A percentile compares a stretch with the other conserved stretches of the same genome.
phyloP scores from a whole-genome alignment of 2,888 invertebrate genomes.

The Boloria euphrosyne region DNA sequence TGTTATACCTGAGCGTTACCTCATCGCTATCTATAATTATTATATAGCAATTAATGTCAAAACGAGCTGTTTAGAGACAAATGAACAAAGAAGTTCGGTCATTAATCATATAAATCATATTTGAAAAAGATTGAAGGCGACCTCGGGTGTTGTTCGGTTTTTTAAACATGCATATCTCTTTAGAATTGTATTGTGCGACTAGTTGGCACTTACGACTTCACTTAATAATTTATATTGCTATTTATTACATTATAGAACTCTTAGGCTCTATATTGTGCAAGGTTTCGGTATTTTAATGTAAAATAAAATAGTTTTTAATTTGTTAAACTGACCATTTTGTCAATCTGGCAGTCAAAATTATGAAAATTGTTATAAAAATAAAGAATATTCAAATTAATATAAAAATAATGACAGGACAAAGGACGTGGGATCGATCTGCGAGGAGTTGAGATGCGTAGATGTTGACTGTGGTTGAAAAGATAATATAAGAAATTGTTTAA shows the following conservation, averaged over 20 bases:
- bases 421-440: no score
- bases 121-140: slow-evolving; percentile 36
- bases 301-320: no score
- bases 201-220: neutral
- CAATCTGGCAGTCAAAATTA: no score
- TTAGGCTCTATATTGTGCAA: no score
- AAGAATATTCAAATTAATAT: no score
- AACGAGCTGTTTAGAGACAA: slow-evolving; percentile 61
- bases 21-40: slow-evolving; percentile 47
- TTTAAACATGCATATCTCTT: slow-evolving; percentile 21
- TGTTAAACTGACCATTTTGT: no score
- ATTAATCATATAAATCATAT: slow-evolving; percentile 73
- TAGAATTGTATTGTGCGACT: slow-evolving; percentile 4
- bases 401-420: no score
- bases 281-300: no score
- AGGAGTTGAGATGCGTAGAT: no score
- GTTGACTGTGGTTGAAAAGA: no score
- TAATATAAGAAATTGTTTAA: no score
- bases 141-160: slow-evolving; percentile 33
- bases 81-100: slow-evolving; percentile 59
- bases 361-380: no score
- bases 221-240: neutral
- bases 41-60: slow-evolving; percentile 66
- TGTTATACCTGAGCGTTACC: slow-evolving; percentile 22
- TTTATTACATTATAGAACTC: neutral